phyloP scores from a whole-genome alignment of 64 coral and sea anemone genomes.

The Porites lutea region DNA sequence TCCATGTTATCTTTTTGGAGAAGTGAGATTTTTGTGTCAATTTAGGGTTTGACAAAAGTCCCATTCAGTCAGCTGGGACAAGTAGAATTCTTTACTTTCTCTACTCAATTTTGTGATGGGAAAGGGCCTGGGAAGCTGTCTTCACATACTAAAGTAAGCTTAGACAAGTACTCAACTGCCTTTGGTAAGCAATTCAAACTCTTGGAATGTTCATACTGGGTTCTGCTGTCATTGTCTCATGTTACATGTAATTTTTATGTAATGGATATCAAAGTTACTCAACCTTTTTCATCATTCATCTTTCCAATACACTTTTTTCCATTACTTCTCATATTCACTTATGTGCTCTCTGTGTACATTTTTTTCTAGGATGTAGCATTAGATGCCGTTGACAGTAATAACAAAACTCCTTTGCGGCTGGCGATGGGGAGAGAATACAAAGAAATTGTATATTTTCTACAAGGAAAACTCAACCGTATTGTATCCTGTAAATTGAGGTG shows the following conservation, averaged over 20 bases:
- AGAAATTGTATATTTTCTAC: conserved; percentile 81
- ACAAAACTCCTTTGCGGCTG: conserved; percentile 92
- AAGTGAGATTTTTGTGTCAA: too few relatives aligned
- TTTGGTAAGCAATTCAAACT: too few relatives aligned
- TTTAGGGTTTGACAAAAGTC: too few relatives aligned
- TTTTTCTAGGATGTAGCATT: conserved; percentile 80
- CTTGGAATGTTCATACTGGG: too few relatives aligned
- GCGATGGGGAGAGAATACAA: conserved; percentile 84
- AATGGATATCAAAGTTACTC: not conserved
- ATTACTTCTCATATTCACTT: not conserved
- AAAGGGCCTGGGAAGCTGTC: too few relatives aligned
- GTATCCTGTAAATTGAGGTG: conserved; percentile 88
- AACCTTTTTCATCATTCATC: not conserved
- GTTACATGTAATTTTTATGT: not conserved
- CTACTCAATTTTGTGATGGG: too few relatives aligned
- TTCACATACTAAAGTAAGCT: too few relatives aligned
- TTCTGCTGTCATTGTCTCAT: too few relatives aligned
- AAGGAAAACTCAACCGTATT: conserved; percentile 86
- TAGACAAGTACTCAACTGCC: too few relatives aligned
- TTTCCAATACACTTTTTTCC: not conserved
- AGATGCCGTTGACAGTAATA: conserved; percentile 79
- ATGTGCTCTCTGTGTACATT: not conserved
- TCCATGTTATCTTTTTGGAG: too few relatives aligned
- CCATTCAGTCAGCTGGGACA: too few relatives aligned
- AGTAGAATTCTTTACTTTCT: too few relatives aligned